phyloP scores from a whole-genome alignment of 2,113 vertebrate genomes.

The Cyprinus carpio region DNA sequence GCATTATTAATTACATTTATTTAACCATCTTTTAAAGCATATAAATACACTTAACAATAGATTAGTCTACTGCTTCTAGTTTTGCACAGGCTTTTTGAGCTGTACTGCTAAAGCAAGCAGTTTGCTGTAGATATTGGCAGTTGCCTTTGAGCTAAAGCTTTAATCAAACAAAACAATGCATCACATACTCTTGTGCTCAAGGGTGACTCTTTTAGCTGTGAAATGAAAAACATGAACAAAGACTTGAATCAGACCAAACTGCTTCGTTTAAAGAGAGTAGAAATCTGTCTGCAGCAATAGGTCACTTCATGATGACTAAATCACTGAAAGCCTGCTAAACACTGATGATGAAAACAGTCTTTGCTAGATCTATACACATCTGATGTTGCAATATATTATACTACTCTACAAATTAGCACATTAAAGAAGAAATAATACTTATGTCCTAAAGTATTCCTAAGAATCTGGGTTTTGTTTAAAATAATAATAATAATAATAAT shows the following conservation, averaged over 20 bases:
- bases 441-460: not conserved
- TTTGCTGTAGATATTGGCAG: constrained; percentile 6
- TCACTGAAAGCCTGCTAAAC: not conserved
- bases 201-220: constrained; percentile 15
- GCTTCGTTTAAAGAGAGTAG: not conserved
- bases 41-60: not conserved
- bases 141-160: constrained; percentile 29
- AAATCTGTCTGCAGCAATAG: not conserved
- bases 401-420: not conserved
- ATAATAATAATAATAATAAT: no score
- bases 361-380: not conserved
- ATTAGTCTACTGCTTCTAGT: not conserved
- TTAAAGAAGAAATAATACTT: not conserved
- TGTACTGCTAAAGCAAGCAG: constrained; percentile 1
- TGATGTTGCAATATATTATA: not conserved
- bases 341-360: not conserved
- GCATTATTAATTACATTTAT: not conserved
- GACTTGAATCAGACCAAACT: constrained; percentile 4
- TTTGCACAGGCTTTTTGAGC: constrained; percentile 3
- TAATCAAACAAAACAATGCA: constrained; percentile 26
- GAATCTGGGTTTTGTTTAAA: not conserved
- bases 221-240: constrained; percentile 15
- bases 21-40: not conserved
- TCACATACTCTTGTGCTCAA: constrained; percentile 26
- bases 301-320: not conserved